Evolutionary conservation across 2,888 invertebrate species (phyloP), one percentile per base, ranked within the genome.

Genomic region (Orthonychiurus folsomi): DNA sequence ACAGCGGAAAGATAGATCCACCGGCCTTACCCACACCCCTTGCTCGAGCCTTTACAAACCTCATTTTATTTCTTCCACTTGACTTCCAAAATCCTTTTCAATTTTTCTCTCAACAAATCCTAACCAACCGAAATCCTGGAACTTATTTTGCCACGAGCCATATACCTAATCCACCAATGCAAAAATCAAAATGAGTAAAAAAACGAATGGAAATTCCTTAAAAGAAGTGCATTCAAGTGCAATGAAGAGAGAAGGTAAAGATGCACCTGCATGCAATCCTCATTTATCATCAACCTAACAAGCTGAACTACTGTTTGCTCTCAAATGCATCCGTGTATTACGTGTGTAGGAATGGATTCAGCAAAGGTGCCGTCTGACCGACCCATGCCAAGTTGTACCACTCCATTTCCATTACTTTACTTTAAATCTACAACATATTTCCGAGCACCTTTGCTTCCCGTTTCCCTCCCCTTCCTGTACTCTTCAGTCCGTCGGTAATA

Each of bases 141-240:
- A 37, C 37, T 37, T 37, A 5, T 15, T 9, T 15, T 9, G 37
- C 5, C 37, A 37, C 37, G 37, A 5, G 37, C 15, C 37, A 37
- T 9, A 15, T n/a, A n/a, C n/a, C 15, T 37, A 15, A 9, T 37
- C 15, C 15, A 37, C 37, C 37, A 37, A 9, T 37, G 37, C 37
- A 37, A 37, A n/a, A 37, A 37, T 37, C 37, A 37, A n/a, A n/a
- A 37, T 37, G 5, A 37, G 15, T 9, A 20, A 21, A n/a, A 52
- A 21, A 20, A 21, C 52, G n/a, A 5, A 52, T 15, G 9, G n/a
- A n/a, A 52, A 52, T 20, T 5, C n/a, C 23, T 63, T n/a, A n/a
- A n/a, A n/a, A n/a, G 26, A 27, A 61, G 60, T 56, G 66, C 63
- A 66, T 57, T 64, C 63, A 61, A 66, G 66, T 64, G 66, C 61